These are phyloP conservation scores for Acanthurus leucopareius DNA, from an alignment of 2,797 vertebrate genomes.

Conservation along the genomic window DNA sequence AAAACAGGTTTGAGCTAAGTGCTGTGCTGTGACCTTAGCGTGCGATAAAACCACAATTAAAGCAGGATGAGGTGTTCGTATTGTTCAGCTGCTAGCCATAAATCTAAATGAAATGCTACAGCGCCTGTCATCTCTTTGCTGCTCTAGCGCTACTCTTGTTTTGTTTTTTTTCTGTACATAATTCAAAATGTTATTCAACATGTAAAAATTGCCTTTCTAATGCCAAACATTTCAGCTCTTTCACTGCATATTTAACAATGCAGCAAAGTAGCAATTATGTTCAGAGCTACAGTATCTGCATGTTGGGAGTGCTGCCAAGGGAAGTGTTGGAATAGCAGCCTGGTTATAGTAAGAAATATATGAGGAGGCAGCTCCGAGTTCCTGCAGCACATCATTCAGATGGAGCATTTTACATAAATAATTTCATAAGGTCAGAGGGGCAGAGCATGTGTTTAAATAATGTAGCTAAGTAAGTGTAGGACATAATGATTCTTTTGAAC, in stretches of 20 bases:
- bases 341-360: background rate
- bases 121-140: slow-evolving; percentile 15
- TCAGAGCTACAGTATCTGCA: slow-evolving; percentile 8
- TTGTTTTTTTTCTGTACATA: background rate
- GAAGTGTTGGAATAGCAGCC: slow-evolving; percentile 18
- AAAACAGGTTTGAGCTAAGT: slow-evolving; percentile 49
- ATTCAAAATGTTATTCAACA: background rate
- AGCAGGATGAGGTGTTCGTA: slow-evolving; percentile 33
- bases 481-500: slow-evolving; percentile 3
- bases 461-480: background rate
- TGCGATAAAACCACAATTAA: slow-evolving; percentile 51
- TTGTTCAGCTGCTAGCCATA: slow-evolving; percentile 21
- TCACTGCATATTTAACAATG: slow-evolving; percentile 43
- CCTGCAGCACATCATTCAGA: background rate
- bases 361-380: background rate
- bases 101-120: slow-evolving; percentile 22
- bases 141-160: background rate
- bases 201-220: slow-evolving; percentile 22
- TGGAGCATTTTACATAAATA: slow-evolving; percentile 1
- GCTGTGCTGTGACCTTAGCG: slow-evolving; percentile 35
- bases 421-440: background rate
- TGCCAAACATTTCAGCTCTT: slow-evolving; percentile 31
- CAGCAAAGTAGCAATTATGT: slow-evolving; percentile 41
- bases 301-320: slow-evolving; percentile 16
- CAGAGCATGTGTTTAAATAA: background rate